Base-by-base conservation (phyloP, 2,113 vertebrate species). In the Hippocampus comes region DNA sequence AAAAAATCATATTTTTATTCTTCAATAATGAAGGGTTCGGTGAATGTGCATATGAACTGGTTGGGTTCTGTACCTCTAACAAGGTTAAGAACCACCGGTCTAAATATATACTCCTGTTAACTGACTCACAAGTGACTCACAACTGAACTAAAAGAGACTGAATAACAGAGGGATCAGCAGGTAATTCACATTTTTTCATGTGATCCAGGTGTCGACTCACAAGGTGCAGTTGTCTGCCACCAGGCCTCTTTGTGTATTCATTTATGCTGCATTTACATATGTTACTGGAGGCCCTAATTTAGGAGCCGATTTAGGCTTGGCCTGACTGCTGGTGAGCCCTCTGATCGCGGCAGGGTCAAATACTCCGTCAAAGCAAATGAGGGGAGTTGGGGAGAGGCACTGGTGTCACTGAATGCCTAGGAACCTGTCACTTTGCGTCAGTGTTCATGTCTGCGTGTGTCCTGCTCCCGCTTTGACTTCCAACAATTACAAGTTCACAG, bases 341-440 rank as follows among this genome's bases (percentile, higher is more conserved):
- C 76, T 84, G 80, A 83, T 82, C 71, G 41, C 61, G 67, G 65
- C 82, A 78, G 86, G 86, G 90, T 90, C 89, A 91, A 87, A 91
- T 81, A 85, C 82, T 81, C 30, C 55, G 72, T 71, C 78, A 42
- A 72, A 84, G 70, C 84, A 85, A 87, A 83, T 76, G 84, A 81
- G 70, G 80, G 74, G 25, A 59, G 23, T 66, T n/a, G 51, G 69
- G 51, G 61, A 63, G 75, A 63, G 69, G 30, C 3, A 71, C 79
- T 72, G 84, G 91, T 90, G 90, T 90, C 88, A 90, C 82, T 74
- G 77, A 86, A 87, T 80, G 89, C 90, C 90, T 88, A 86, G 89
- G 89, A 90, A 91, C 90, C 83, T 93, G 91, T 92, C 91, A 88
- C 85, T 89, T 89, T 88, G 82, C 23, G 83, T 93, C 87, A 92